Evolutionary conservation across 2,888 invertebrate genomes (phyloP), one percentile per base, ranked within the genome.

Genomic region (Pantelozetes paolii): DNA sequence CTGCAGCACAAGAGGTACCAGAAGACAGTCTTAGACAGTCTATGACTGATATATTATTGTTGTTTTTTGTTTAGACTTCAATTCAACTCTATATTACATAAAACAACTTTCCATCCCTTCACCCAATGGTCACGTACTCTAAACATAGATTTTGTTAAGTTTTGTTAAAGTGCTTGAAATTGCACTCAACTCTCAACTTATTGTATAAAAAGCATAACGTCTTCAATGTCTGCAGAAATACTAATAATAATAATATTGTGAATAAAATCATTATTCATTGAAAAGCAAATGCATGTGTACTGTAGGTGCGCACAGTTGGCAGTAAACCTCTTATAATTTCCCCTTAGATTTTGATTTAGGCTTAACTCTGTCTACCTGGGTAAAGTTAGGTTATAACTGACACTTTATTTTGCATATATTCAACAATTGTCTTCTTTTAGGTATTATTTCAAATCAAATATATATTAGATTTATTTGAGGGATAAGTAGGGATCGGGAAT

Each of bases 371-470:
- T 2, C 5, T 3, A 59, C 9, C 15, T 11, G 45, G 45, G 45
- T 18, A 45, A 18, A 62, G 30, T 62, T 20, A 15, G 20, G 62
- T 13, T 36, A 36, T 36, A 67, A 42, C 42, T 67, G 42, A 67
- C 67, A 67, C 67, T 67, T 42, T 67, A 42, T 67, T 67, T 11
- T n/a, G n/a, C n/a, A n/a, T 15, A 28, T 62, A 32, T 32, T 67
- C 67, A 67, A 67, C 67, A 67, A 67, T 67, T 67, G 67, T 67
- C 42, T 67, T 67, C 67, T 67, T 36, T 20, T 20, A n/a, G 13
- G n/a, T 67, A 13, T 64, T 30, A 57, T 28, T 28, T 57, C 13
- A 2, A 18, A 3, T 64, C 64, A 32, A 36, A 64, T 64, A n/a
- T 42, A 23, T 20, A 42, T 42, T 67, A 23, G 20, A 67, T 67